These are phyloP conservation scores for Megaleporinus macrocephalus DNA, from an alignment of 2,113 vertebrate genomes.

Conservation along the genomic window DNA sequence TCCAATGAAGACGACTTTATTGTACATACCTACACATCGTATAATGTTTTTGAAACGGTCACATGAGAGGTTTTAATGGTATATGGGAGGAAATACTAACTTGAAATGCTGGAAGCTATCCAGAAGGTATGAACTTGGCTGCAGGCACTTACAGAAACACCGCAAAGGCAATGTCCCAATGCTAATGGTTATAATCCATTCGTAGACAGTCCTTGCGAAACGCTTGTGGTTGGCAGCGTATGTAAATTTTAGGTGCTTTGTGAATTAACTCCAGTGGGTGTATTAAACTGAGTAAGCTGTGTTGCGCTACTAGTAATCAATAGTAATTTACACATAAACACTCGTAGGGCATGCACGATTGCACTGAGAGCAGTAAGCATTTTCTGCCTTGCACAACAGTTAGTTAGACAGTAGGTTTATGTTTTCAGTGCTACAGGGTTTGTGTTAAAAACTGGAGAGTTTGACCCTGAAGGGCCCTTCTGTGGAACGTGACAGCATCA, in stretches of 20 bases:
- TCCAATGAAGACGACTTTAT: conserved; percentile 29
- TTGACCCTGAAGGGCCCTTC: background rate
- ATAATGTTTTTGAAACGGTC: conserved; percentile 12
- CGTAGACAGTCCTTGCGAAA: background rate
- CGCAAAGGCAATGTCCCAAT: background rate
- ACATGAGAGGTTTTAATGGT: conserved; percentile 7
- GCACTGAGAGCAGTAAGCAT: conserved; percentile 27
- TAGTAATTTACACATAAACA: conserved; percentile 26
- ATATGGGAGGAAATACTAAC: background rate
- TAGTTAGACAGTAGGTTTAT: background rate
- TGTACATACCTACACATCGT: conserved; percentile 16
- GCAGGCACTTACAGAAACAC: background rate
- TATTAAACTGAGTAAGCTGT: conserved; percentile 6
- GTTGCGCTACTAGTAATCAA: conserved; percentile 19
- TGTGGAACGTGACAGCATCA: background rate
- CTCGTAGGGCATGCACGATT: background rate
- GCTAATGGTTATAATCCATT: background rate
- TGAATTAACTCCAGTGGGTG: background rate
- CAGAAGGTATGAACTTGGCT: background rate
- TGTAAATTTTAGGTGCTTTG: background rate
- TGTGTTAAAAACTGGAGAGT: background rate
- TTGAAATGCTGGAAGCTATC: background rate
- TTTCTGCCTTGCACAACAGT: background rate
- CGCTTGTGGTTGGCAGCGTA: background rate
- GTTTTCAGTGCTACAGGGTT: background rate